Conservation (phyloP, 2,888 invertebrate genomes). For the Drymonia ruficornis region DNA sequence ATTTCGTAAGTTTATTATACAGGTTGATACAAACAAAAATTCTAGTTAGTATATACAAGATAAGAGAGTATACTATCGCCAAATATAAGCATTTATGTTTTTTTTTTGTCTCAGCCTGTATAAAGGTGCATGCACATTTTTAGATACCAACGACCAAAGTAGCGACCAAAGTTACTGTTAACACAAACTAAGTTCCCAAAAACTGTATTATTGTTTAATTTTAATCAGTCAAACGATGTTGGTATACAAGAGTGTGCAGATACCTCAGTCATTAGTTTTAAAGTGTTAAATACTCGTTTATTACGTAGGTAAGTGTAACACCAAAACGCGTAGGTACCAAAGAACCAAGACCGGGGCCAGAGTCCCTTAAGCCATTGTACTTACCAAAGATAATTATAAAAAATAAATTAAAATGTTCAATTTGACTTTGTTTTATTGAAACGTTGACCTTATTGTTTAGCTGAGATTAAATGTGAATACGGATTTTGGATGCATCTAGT, state of each 20-base stretch:
- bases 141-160: no score
- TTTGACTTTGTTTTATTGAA: slow-evolving; percentile 31
- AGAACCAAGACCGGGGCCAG: slow-evolving; percentile 71
- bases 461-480: no score
- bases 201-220: no score
- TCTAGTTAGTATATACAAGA: neutral
- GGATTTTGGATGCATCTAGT: no score
- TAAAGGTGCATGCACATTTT: neutral
- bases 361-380: slow-evolving; percentile 74
- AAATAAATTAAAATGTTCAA: slow-evolving; percentile 64
- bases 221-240: neutral
- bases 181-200: no score
- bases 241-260: neutral
- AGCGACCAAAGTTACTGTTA: no score
- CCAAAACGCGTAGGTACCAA: slow-evolving; percentile 54
- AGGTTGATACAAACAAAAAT: neutral
- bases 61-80: neutral
- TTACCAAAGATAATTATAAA: slow-evolving; percentile 79
- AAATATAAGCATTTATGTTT: neutral
- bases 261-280: neutral
- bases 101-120: neutral
- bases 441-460: no score
- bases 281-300: neutral
- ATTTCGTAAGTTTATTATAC: neutral
- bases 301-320: slow-evolving; percentile 6